Evolutionary conservation across 2,113 vertebrate species (phyloP).

Genomic region (Psophia crepitans): DNA sequence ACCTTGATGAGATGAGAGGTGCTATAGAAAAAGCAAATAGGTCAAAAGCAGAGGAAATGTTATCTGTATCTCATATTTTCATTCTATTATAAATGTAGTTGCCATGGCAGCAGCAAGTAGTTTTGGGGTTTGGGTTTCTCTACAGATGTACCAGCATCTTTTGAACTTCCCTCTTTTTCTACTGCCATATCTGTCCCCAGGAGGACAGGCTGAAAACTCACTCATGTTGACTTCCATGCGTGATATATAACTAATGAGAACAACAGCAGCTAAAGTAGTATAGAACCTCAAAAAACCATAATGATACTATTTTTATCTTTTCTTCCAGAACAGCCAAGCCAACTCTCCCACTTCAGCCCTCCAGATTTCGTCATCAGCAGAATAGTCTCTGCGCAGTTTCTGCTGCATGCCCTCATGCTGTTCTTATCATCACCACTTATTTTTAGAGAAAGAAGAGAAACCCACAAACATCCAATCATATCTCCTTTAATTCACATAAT

Average conservation of each 20-base stretch:
- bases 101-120: neutral
- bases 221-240: neutral
- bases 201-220: neutral
- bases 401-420: neutral
- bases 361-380: neutral
- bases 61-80: neutral
- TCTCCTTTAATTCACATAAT: neutral
- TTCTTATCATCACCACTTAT: neutral
- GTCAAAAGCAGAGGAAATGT: conserved; percentile 1
- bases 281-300: neutral
- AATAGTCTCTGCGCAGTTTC: neutral
- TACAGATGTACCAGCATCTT: neutral
- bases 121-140: neutral
- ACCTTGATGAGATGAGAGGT: neutral
- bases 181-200: neutral
- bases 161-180: neutral
- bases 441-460: neutral
- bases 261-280: neutral
- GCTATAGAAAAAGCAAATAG: neutral
- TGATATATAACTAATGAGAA: neutral
- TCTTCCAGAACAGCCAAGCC: neutral
- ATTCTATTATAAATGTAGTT: neutral
- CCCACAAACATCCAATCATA: neutral
- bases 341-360: neutral
- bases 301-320: neutral